Evolutionary conservation across 2,888 invertebrate species (phyloP), one percentile per base, ranked within the genome.

Genomic region (Sisyra terminalis): DNA sequence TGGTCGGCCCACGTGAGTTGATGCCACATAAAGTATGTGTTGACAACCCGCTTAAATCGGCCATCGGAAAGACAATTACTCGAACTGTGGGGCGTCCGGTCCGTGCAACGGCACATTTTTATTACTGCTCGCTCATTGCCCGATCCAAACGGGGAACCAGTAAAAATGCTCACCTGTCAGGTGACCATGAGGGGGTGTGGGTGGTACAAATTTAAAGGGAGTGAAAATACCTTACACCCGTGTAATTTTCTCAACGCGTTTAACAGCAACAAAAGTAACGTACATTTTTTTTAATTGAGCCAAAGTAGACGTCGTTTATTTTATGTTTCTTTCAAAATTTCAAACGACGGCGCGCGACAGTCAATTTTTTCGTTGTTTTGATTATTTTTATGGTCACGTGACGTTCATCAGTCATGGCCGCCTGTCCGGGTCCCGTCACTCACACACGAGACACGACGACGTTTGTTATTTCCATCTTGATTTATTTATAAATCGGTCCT

Each of bases 341-440:
- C 14, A 14, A 13, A 34, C 34, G 14, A 15, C 15, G 34, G 34
- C 34, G 34, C 34, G 34, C 15, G 34, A 34, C 15, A 15, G 34
- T 8, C 34, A 15, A 34, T 34, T 15, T 34, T 13, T 34, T 13
- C 11, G 34, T 15, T 15, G 13, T 34, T 34, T 34, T 34, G 34
- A 15, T n/a, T 13, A 24, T 24, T 44, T 42, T 42, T 44, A 51
- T 49, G 50, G 50, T 58, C 58, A 59, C 52, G 56, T 58, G 59
- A 56, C 53, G 47, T 55, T 53, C 57, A 59, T 59, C 58, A 58
- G 57, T 59, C 59, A 57, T 53, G 53, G 56, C 39, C 17, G 55
- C 54, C 56, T 57, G 57, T 57, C 56, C 24, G 24, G 24, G 24
- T 24, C 24, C 24, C 24, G 24, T 24, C 24, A 24, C 24, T 24